phyloP scores from a whole-genome alignment of 1,140 invertebrate genomes.

The Eriosoma lanigerum region DNA sequence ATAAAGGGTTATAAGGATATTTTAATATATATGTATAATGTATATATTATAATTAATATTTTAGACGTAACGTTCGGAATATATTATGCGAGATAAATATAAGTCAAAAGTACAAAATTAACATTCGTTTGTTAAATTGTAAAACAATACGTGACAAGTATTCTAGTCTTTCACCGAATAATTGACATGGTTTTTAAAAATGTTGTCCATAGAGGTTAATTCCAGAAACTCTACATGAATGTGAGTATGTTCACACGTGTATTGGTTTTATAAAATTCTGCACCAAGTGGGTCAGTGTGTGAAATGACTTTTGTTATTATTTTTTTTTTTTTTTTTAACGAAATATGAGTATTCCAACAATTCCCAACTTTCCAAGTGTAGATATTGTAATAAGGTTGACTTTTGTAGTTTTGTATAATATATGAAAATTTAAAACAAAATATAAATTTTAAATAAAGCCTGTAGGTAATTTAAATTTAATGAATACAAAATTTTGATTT shows the following conservation, averaged over 20 bases:
- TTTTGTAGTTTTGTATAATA: too few relatives aligned
- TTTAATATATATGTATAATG: too few relatives aligned
- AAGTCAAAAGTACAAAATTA: slow-evolving; percentile 19
- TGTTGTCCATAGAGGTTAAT: not conserved
- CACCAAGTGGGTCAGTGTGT: slow-evolving; percentile 31
- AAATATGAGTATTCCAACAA: too few relatives aligned
- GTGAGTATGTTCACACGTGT: slow-evolving; percentile 6
- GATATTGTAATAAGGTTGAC: too few relatives aligned
- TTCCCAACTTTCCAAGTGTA: too few relatives aligned
- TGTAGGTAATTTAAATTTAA: too few relatives aligned
- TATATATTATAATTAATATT: not conserved
- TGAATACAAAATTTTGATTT: too few relatives aligned
- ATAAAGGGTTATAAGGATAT: too few relatives aligned
- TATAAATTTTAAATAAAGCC: too few relatives aligned
- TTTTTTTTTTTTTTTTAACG: too few relatives aligned
- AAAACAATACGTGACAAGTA: slow-evolving; percentile 22
- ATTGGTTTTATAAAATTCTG: slow-evolving; percentile 23
- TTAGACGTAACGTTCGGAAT: not conserved
- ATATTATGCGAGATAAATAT: not conserved
- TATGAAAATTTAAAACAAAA: too few relatives aligned
- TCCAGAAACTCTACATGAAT: not conserved
- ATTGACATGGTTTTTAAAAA: not conserved
- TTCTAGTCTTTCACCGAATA: not conserved
- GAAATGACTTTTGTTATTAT: not conserved
- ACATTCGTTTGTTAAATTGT: not conserved